These are phyloP conservation scores for Muscicapa comitata DNA, from an alignment of 2,797 vertebrate species.

Conservation along the genomic window DNA sequence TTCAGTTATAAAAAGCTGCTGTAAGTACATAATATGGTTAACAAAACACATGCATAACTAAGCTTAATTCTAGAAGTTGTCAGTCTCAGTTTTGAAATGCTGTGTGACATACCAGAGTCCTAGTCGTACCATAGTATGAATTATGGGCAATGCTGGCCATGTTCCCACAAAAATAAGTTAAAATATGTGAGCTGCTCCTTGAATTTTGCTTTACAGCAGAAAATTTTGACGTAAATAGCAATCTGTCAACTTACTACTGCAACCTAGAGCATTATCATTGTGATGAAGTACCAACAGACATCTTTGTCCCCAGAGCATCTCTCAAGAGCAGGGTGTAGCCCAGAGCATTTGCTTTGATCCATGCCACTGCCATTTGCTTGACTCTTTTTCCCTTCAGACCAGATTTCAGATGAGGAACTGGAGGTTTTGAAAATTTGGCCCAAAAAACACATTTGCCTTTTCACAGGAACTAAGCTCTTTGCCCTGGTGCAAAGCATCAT, in stretches of 20 bases:
- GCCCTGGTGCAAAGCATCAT: not conserved
- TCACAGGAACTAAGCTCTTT: not conserved
- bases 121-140: not conserved
- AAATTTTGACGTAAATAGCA: not conserved
- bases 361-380: not conserved
- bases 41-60: not conserved
- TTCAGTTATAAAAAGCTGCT: not conserved
- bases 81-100: not conserved
- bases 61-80: not conserved
- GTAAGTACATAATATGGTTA: not conserved
- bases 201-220: constrained; percentile 4
- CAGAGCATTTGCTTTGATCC: not conserved
- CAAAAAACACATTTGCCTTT: not conserved
- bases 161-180: not conserved
- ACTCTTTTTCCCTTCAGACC: not conserved
- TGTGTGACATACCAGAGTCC: not conserved
- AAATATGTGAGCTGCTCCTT: not conserved
- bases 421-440: not conserved
- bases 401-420: not conserved
- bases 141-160: not conserved
- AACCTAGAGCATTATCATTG: not conserved
- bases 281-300: not conserved
- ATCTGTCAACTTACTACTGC: not conserved
- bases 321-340: not conserved
- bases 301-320: not conserved